Conservation (phyloP, 2,113 vertebrate species). For the Saccopteryx bilineata region DNA sequence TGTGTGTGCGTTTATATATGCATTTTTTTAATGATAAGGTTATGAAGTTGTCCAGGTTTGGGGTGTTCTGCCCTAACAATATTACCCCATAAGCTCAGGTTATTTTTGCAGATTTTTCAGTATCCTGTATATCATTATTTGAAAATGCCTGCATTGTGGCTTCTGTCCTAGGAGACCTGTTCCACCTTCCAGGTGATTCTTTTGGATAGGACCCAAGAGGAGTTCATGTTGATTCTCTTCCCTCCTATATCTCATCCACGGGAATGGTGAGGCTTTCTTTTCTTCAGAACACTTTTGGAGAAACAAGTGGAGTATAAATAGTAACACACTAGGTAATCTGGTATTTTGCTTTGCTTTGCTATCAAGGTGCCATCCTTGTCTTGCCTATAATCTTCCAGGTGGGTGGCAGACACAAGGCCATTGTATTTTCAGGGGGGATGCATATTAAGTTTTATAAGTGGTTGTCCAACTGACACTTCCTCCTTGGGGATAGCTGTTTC, state of each 20-base stretch:
- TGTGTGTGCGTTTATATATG: background rate
- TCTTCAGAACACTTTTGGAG: background rate
- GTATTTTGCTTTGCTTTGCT: background rate
- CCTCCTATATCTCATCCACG: background rate
- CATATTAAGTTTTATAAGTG: background rate
- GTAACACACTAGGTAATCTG: background rate
- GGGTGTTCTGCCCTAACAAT: background rate
- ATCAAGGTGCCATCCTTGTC: background rate
- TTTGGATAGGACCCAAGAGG: background rate
- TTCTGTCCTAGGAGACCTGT: background rate
- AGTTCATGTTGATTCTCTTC: background rate
- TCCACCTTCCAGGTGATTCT: background rate
- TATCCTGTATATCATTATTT: background rate
- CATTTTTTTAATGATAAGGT: background rate
- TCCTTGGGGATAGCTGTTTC: background rate
- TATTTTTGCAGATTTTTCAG: background rate
- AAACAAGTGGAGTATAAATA: background rate
- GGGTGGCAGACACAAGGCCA: background rate
- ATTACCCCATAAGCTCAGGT: background rate
- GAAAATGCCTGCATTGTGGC: background rate
- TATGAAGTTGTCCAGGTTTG: slow-evolving; percentile 11
- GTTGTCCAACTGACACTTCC: no score
- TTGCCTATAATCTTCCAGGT: background rate
- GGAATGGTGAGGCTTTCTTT: background rate
- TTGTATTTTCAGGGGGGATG: background rate